Evolutionary conservation across 2,113 vertebrate genomes (phyloP).

Genomic region (Hyla sarda): DNA sequence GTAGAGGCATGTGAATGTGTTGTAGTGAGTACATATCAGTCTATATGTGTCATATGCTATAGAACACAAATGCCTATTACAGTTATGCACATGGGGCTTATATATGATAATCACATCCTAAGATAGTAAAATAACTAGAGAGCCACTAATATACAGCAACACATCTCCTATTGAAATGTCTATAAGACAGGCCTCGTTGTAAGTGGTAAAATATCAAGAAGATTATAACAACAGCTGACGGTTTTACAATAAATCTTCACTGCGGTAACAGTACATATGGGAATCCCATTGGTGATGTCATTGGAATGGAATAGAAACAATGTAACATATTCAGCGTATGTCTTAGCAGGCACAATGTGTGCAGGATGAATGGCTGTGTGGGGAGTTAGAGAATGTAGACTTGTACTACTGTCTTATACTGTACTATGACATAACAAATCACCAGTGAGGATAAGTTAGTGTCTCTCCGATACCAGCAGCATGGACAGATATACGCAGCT

Average conservation of each 20-base stretch:
- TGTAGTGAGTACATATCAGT: too few relatives aligned
- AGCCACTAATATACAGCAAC: too few relatives aligned
- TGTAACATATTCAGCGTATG: constrained; percentile 25
- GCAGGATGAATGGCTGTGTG: constrained; percentile 1
- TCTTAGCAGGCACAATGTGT: constrained; percentile 5
- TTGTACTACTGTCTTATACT: constrained; percentile 22
- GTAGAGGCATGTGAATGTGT: too few relatives aligned
- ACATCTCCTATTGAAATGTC: too few relatives aligned
- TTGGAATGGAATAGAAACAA: constrained; percentile 25
- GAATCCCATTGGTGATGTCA: constrained; percentile 11
- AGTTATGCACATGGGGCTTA: too few relatives aligned
- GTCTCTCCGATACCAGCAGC: background rate
- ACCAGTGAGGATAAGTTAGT: constrained; percentile 6
- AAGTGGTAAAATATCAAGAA: too few relatives aligned
- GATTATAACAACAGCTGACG: background rate
- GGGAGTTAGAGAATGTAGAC: constrained; percentile 39
- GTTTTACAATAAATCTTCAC: background rate
- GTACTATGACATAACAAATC: constrained; percentile 19
- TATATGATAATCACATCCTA: too few relatives aligned
- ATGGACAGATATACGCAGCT: background rate
- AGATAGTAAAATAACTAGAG: too few relatives aligned
- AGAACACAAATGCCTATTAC: too few relatives aligned
- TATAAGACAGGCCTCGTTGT: too few relatives aligned
- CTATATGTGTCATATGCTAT: too few relatives aligned
- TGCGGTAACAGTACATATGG: constrained; percentile 32